phyloP scores from a whole-genome alignment of 2,797 vertebrate genomes.

The Nyctibius grandis region DNA sequence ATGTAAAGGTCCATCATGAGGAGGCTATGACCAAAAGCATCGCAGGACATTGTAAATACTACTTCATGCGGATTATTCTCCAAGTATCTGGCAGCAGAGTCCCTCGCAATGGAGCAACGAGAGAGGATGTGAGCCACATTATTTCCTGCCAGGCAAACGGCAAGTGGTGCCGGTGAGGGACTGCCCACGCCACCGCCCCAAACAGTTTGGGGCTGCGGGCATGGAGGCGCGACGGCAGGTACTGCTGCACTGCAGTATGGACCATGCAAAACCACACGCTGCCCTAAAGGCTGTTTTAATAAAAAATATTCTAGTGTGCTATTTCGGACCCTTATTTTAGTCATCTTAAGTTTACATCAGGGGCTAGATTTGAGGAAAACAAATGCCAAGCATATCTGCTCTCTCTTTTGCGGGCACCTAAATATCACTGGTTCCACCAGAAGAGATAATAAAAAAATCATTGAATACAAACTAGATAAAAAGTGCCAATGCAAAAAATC shows the following conservation, averaged over 20 bases:
- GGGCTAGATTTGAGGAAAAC: neutral
- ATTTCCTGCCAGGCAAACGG: neutral
- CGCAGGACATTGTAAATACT: neutral
- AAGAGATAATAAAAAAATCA: neutral
- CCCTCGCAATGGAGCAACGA: neutral
- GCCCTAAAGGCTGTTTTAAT: neutral
- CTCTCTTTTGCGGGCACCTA: neutral
- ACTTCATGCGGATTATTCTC: neutral
- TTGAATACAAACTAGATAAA: neutral
- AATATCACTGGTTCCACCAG: neutral
- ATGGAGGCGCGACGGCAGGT: rapidly evolving
- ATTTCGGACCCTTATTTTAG: neutral
- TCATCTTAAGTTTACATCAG: neutral
- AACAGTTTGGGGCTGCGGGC: neutral
- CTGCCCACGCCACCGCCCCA: rapidly evolving
- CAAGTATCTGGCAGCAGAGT: neutral
- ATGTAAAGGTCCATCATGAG: neutral
- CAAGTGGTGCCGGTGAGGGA: rapidly evolving
- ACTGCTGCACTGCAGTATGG: neutral
- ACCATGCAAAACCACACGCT: neutral
- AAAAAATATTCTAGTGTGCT: neutral
- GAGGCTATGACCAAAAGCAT: neutral
- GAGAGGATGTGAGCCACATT: neutral
- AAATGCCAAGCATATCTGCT: neutral
- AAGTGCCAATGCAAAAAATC: neutral